Percentiles rank a stretch among this genome's conserved stretches.
phyloP scores from a whole-genome alignment of 2,797 vertebrate species.

The Cryptoprocta ferox region DNA sequence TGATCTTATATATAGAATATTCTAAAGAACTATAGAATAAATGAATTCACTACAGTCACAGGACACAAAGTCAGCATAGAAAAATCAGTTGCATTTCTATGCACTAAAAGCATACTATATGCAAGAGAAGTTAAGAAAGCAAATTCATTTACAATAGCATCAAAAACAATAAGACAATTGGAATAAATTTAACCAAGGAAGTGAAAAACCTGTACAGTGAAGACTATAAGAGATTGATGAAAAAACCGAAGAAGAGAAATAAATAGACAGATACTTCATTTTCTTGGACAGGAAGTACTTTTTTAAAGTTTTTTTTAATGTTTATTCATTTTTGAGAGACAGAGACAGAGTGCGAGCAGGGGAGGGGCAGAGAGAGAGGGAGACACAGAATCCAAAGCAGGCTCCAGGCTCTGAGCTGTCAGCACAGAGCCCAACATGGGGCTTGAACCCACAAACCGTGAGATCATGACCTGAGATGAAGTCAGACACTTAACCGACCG shows the following conservation, averaged over 20 bases:
- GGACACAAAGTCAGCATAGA: background rate
- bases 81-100: background rate
- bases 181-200: background rate
- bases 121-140: background rate
- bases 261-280: background rate
- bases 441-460: too few relatives aligned
- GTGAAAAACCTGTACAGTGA: background rate
- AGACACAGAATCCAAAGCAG: too few relatives aligned
- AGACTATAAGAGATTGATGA: background rate
- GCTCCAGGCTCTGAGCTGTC: too few relatives aligned
- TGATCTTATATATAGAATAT: background rate
- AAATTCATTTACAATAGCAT: background rate
- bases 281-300: background rate
- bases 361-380: too few relatives aligned
- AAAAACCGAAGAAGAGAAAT: background rate
- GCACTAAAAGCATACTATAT: background rate
- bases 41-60: background rate
- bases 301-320: too few relatives aligned
- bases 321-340: too few relatives aligned
- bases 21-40: background rate
- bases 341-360: too few relatives aligned
- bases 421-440: too few relatives aligned
- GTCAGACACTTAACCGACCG: too few relatives aligned
- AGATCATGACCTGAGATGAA: too few relatives aligned
- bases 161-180: background rate